These are phyloP conservation scores for Adelges cooleyi DNA, from an alignment of 1,140 invertebrate species.

Conservation along the genomic window DNA sequence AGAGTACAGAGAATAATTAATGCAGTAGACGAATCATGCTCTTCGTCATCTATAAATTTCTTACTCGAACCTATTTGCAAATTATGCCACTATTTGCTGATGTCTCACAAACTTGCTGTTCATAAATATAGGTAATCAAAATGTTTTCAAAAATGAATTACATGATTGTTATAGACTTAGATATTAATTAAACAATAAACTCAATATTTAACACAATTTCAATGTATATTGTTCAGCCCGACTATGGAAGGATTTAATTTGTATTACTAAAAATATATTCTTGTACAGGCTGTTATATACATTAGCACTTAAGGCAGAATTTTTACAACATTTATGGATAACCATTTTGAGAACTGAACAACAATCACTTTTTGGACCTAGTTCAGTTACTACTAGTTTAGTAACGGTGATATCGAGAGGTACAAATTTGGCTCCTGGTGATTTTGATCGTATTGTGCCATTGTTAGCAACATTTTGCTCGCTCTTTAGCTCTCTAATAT, in stretches of 20 bases:
- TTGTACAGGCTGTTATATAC: slow-evolving; percentile 68
- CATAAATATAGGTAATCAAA: slow-evolving; percentile 53
- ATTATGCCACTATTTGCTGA: slow-evolving; percentile 65
- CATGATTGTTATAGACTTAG: too few species aligned
- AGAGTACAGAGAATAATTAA: slow-evolving; percentile 50
- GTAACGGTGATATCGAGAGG: slow-evolving; percentile 59
- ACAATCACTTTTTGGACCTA: slow-evolving; percentile 48
- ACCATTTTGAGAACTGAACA: slow-evolving; percentile 44
- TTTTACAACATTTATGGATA: slow-evolving; percentile 69
- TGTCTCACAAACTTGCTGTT: slow-evolving; percentile 59
- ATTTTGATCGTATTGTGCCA: slow-evolving; percentile 62
- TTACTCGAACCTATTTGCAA: slow-evolving; percentile 53
- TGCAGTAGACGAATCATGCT: slow-evolving; percentile 39
- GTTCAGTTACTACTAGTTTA: slow-evolving; percentile 45
- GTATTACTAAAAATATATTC: too few species aligned
- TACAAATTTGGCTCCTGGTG: slow-evolving; percentile 49
- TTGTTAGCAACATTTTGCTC: slow-evolving; percentile 73
- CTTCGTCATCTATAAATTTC: neutral
- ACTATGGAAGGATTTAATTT: too few species aligned
- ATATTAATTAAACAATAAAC: neutral
- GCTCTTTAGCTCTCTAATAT: slow-evolving; percentile 66
- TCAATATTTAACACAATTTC: too few species aligned
- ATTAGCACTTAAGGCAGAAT: slow-evolving; percentile 69
- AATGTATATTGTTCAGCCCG: too few species aligned
- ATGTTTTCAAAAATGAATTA: slow-evolving; percentile 6